These are phyloP conservation scores for Temnothorax curvispinosus DNA, from an alignment of 1,140 invertebrate genomes.

Conservation along the genomic window DNA sequence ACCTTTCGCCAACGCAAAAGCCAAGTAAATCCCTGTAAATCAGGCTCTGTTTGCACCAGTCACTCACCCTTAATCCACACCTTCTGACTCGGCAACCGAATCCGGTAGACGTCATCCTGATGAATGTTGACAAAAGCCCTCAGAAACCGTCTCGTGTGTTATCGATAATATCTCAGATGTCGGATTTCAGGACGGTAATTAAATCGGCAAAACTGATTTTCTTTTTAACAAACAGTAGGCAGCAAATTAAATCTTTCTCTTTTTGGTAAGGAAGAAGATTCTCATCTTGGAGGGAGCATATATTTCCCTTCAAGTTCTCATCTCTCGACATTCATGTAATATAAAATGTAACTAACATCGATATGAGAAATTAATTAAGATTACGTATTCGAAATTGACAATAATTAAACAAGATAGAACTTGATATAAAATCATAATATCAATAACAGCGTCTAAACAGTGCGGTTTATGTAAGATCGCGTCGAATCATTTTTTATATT, in stretches of 20 bases:
- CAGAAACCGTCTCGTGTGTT: background rate
- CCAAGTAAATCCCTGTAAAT: slow-evolving; percentile 63
- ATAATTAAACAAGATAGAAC: background rate
- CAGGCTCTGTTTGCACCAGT: slow-evolving; percentile 65
- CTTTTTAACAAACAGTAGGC: too few relatives aligned
- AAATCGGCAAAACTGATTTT: background rate
- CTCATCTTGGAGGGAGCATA: background rate
- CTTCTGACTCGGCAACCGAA: slow-evolving; percentile 10
- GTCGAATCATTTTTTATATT: background rate
- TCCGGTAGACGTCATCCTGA: slow-evolving; percentile 28
- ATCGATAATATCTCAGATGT: background rate
- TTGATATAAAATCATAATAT: background rate
- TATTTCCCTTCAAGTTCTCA: background rate
- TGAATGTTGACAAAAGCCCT: slow-evolving; percentile 62
- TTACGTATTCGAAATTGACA: background rate
- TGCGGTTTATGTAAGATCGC: background rate
- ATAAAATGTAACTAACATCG: background rate
- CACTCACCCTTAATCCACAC: slow-evolving; percentile 60
- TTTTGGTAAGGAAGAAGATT: background rate
- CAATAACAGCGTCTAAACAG: background rate
- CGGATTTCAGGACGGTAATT: background rate
- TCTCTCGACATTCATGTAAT: background rate
- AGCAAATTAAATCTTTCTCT: background rate
- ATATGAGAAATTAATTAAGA: background rate
- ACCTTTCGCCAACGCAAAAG: background rate